Conservation (phyloP, 2,113 vertebrate genomes). For the Sceloporus tristichus region DNA sequence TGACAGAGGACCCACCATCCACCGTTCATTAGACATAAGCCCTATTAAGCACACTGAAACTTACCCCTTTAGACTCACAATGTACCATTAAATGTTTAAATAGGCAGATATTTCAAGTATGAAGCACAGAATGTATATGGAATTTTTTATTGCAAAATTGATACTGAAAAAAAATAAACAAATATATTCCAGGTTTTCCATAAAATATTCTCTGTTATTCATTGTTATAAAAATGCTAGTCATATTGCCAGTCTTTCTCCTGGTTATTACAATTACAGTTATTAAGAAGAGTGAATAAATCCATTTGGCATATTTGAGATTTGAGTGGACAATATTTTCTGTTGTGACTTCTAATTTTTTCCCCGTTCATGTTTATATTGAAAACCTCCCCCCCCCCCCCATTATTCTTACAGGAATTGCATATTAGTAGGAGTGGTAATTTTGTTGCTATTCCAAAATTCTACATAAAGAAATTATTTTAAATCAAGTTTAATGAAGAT, state of each 20-base stretch:
- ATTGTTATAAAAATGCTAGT: background rate
- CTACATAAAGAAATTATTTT: slow-evolving; percentile 39
- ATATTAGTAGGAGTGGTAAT: background rate
- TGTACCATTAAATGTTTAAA: background rate
- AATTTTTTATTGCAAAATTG: background rate
- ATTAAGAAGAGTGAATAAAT: background rate
- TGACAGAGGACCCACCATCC: too few species aligned
- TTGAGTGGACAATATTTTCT: background rate
- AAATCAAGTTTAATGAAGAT: background rate
- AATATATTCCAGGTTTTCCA: background rate
- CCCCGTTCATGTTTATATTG: background rate
- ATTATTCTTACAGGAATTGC: background rate
- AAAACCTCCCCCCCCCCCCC: slow-evolving; percentile 18
- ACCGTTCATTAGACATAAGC: too few species aligned
- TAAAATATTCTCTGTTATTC: background rate
- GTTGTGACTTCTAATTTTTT: slow-evolving; percentile 24
- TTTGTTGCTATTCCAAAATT: slow-evolving; percentile 9
- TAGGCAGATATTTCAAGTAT: background rate
- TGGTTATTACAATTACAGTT: background rate
- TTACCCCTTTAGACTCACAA: background rate
- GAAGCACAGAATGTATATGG: background rate
- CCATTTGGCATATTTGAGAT: background rate
- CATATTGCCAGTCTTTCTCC: background rate
- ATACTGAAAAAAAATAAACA: background rate
- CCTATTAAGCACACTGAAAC: too few species aligned